Base-by-base conservation (phyloP, 2,888 invertebrate genomes). In the Clusia tigrina region DNA sequence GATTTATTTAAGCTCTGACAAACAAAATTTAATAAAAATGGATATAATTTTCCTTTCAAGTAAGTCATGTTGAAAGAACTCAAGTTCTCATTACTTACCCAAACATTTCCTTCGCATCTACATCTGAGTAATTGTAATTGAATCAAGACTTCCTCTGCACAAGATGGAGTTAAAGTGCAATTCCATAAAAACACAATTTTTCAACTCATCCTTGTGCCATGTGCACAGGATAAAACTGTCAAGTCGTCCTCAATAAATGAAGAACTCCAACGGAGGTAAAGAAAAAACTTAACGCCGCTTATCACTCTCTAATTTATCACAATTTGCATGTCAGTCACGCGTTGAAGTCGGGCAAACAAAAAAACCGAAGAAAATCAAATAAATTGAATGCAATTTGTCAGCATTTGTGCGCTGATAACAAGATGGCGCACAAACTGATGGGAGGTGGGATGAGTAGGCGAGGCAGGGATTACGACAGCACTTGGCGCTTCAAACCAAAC, bases 301-400 rank as follows among this genome's bases (percentile, higher is more conserved):
- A 42, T 60, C 57, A 58, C 38, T 59, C 65, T 65, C 68, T 67
- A 69, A 77, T 75, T 75, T 74, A 77, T 77, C 77, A 74, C 76
- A 70, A 74, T 75, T 76, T 74, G 70, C 75, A 75, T 74, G 74
- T 75, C 77, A 75, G 76, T 77, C 75, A 77, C 77, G 77, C 77
- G 12, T 5, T 42, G 6, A 32, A 32, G 9, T 42, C 42, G 12
- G 1, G 18, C 26, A 24, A 25, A 5, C 2, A n/a, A 56, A 26
- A 63, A 54, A 42, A 18, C 54, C 54, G 52, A 51, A 37, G 48
- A 62, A 37, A 59, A 59, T 58, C 65, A 70, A 71, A 74, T 71
- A 72, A 73, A 77, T 77, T 73, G 69, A 69, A 71, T 69, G 76
- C 76, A 73, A 76, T 76, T 76, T 76, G 71, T 76, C 72, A 77